Evolutionary conservation across 1,140 invertebrate species (phyloP), one percentile per base, ranked within the genome.

Genomic region (Drosophila orena): DNA sequence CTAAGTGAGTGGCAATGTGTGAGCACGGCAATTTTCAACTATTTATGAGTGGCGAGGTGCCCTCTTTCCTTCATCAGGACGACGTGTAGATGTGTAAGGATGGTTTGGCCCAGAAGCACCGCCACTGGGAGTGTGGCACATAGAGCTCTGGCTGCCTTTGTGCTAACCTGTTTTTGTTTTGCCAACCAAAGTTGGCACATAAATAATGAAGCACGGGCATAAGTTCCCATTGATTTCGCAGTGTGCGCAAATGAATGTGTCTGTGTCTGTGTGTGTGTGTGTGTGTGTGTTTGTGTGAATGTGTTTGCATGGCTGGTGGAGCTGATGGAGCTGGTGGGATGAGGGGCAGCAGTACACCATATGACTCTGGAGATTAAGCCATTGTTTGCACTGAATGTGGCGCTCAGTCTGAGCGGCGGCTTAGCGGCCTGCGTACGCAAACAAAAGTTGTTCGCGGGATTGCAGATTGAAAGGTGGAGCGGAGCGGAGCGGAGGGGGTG

Each of bases 361-460:
- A 90, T 90, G 86, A 90, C 85, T 85, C 85, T 76, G 56, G 86
- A 90, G 84, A 89, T 89, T 89, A 89, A 90, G 86, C 81, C 62
- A 86, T 90, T 90, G 86, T 90, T 89, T 81, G 75, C 72, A 61
- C 73, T 71, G 61, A 61, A 83, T 62, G 44, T 54, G 79, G 61
- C 55, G 77, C 61, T 76, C 76, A 69, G 71, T 75, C 76, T 89
- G 76, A 89, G 77, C 72, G 72, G 75, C 76, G 79, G 83, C 69
- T 86, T 90, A 89, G 81, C 76, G 60, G 64, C 61, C 64, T 88
- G 81, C 81, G 74, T 74, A 74, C 34, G 64, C 71, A 78, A 88
- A 61, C 54, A 75, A 65, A 71, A 71, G 68, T 71, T 57, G 66
- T 71, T 47, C 35, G 15, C 15, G 52, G 68, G 42, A 56, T 70